phyloP scores from a whole-genome alignment of 2,113 vertebrate genomes.

The Rhabdomys dilectus region DNA sequence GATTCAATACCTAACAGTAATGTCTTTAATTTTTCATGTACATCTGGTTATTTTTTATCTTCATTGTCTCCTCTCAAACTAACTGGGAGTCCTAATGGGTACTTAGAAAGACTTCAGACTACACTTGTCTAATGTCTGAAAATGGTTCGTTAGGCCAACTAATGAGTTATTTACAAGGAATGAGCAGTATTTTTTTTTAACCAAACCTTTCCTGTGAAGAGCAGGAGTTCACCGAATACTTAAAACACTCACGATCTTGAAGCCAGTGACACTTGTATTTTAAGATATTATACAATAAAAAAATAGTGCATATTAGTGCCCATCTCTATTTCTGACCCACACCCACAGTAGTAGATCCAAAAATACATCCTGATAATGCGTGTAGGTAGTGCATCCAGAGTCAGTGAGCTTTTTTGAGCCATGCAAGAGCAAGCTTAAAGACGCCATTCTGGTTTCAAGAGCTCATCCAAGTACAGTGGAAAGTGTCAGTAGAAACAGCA shows the following conservation, averaged over 20 bases:
- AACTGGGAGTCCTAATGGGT: background rate
- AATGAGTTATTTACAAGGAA: background rate
- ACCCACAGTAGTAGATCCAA: background rate
- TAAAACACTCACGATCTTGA: slow-evolving; percentile 16
- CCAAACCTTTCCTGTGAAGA: background rate
- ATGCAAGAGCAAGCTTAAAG: background rate
- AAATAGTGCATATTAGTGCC: background rate
- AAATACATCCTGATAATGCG: background rate
- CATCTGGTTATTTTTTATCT: background rate
- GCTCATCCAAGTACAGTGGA: background rate
- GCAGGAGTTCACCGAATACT: background rate
- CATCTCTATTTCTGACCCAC: background rate
- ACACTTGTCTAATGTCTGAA: background rate
- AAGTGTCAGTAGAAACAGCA: background rate
- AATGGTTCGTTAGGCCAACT: background rate
- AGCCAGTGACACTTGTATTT: background rate
- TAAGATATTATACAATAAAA: background rate
- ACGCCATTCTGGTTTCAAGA: background rate
- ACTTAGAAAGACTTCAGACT: background rate
- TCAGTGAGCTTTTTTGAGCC: background rate
- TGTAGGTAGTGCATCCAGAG: too few relatives aligned
- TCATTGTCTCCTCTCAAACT: background rate
- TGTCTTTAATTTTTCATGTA: background rate
- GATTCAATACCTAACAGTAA: slow-evolving; percentile 26
- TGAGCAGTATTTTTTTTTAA: background rate